phyloP scores from a whole-genome alignment of 1,140 invertebrate species.

The Melitaea cinxia region DNA sequence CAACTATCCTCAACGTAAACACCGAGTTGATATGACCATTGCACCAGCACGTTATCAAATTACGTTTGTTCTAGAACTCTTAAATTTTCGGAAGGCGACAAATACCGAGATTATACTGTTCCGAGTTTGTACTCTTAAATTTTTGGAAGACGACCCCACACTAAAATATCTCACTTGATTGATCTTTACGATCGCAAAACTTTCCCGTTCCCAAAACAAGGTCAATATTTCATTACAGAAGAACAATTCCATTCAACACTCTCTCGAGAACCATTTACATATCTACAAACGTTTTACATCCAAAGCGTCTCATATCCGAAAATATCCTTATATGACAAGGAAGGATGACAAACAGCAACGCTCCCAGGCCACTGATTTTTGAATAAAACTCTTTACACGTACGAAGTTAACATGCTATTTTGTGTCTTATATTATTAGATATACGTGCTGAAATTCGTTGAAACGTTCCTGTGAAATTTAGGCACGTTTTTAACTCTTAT shows the following conservation, averaged over 20 bases:
- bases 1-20: too few species aligned
- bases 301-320: slow-evolving; percentile 28
- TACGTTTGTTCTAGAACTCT: too few species aligned
- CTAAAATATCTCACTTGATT: neutral
- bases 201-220: neutral
- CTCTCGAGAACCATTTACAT: slow-evolving; percentile 6
- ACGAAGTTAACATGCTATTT: slow-evolving; percentile 4
- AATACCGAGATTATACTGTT: too few species aligned
- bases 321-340: slow-evolving; percentile 35
- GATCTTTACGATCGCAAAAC: neutral
- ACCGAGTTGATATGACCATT: too few species aligned
- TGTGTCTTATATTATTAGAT: neutral
- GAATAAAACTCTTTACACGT: slow-evolving; percentile 17
- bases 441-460: slow-evolving; percentile 8
- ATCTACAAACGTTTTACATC: slow-evolving; percentile 20
- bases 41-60: too few species aligned
- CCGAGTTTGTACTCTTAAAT: too few species aligned
- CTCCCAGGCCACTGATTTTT: slow-evolving; percentile 29
- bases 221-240: neutral
- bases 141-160: too few species aligned
- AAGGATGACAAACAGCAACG: slow-evolving; percentile 32
- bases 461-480: slow-evolving; percentile 11
- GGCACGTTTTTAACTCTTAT: slow-evolving; percentile 28
- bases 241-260: slow-evolving; percentile 1
- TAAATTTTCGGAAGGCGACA: too few species aligned